Conservation (phyloP, 2,888 invertebrate genomes). For the Platyscelio sp. region DNA sequence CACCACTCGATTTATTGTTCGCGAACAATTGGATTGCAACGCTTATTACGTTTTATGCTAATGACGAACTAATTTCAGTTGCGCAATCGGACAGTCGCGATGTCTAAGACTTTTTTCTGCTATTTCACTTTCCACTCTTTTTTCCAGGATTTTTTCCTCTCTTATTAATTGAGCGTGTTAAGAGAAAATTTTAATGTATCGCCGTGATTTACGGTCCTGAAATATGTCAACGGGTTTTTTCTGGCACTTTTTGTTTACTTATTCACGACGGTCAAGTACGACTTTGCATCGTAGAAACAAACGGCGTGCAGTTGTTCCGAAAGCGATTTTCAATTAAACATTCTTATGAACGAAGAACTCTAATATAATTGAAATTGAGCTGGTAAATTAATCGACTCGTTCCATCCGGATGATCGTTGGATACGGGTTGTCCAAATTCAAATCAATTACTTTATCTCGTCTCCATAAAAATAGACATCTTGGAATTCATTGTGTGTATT, state of each 20-base stretch:
- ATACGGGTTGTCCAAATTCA: neutral
- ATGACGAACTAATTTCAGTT: constrained; percentile 51
- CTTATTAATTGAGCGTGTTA: neutral
- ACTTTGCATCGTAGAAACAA: neutral
- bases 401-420: neutral
- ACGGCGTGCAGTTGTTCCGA: no score
- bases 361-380: no score
- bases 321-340: no score
- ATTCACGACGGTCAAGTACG: no score
- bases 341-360: no score
- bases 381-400: neutral
- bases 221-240: constrained; percentile 16
- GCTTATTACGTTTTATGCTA: constrained; percentile 57
- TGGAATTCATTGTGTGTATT: no score
- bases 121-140: neutral
- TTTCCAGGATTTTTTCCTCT: neutral
- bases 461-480: neutral
- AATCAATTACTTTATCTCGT: constrained; percentile 8
- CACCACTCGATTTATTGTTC: constrained; percentile 58
- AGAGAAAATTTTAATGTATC: neutral
- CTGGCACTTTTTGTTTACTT: neutral
- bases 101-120: neutral
- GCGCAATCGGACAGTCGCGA: constrained; percentile 24
- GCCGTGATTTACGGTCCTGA: neutral
- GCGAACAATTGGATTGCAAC: constrained; percentile 51